Base-by-base conservation (phyloP, 2,113 vertebrate species). In the Cynoglossus semilaevis region DNA sequence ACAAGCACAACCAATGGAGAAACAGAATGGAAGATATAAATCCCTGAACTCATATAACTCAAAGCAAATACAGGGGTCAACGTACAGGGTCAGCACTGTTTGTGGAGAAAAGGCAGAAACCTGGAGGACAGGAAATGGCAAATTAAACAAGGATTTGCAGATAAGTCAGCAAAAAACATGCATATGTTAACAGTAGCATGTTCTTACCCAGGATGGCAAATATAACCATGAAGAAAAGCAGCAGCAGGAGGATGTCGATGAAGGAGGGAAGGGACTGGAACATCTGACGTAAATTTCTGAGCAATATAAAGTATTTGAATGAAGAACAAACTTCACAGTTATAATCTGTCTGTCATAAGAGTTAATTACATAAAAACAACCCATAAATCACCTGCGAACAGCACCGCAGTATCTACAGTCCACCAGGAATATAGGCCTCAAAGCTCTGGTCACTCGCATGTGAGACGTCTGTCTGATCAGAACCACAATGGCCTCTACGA, bases 181-280 rank as follows among this genome's bases (percentile, higher is more conserved):
- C 5, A 13, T 9, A 17, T 18, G 22, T 44, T 14, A 50, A 65
- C 9, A 12, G 44, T 29, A 1, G 19, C 11, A 8, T 9, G 17
- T 40, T 22, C 93, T 93, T 88, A 98, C 97, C 97, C 0, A 99
- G 79, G 52, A 96, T 94, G 68, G 96, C 94, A 79, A 99, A 99
- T 74, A 99, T 97, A 79, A 96, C 89, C 97, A 99, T 99, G 91
- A 99, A 99, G 93, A 98, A 98, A 60, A 98, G 93, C 59, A 99
- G 88, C 34, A 99, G 91, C 4, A 97, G 88, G 17, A 99, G 94
- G 72, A 99, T 99, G 84, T 99, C 97, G 79, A 98, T 95, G 79
- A 99, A 98, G 11, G 97, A 94, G 1, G 96, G 97, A 55, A 99
- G 92, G 1, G 97, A 99, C 90, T 99, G 97, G 88, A 99, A 98